A percentile compares a stretch with the other conserved stretches of the same genome.
These are phyloP conservation scores for Camponotus vicinus DNA, from an alignment of 1,140 invertebrate species.

Conservation along the genomic window DNA sequence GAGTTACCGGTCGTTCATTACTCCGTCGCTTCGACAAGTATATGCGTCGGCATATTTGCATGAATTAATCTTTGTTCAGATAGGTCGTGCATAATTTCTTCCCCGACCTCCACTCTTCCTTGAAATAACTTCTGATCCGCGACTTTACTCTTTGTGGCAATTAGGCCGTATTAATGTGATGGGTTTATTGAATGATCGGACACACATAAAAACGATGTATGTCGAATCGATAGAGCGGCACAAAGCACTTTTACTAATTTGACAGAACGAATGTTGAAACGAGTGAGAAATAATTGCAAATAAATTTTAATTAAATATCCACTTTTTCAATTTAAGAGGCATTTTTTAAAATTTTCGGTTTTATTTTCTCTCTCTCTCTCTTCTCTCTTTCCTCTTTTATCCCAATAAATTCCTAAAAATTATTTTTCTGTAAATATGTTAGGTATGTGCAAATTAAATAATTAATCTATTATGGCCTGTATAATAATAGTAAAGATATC, in stretches of 20 bases:
- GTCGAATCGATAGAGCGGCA: background rate
- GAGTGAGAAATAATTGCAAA: background rate
- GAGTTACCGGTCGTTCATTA: conserved; percentile 50
- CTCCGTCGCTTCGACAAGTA: conserved; percentile 39
- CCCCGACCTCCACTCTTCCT: conserved; percentile 1
- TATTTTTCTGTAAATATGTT: background rate
- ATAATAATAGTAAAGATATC: background rate
- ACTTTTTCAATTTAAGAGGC: background rate
- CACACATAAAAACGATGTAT: background rate
- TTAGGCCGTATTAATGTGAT: conserved; percentile 34
- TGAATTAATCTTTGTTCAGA: conserved; percentile 57
- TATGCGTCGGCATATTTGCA: conserved; percentile 38
- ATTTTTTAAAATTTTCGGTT: background rate
- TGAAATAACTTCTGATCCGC: conserved; percentile 14
- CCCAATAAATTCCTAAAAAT: background rate
- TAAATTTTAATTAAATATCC: background rate
- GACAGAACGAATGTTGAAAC: background rate
- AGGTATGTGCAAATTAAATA: background rate
- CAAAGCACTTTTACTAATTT: background rate
- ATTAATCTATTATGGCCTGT: background rate
- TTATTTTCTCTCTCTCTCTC: background rate
- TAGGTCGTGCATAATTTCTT: conserved; percentile 44
- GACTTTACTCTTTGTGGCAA: conserved; percentile 30
- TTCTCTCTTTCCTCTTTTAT: background rate
- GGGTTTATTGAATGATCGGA: conserved; percentile 27